Evolutionary conservation across 2,888 invertebrate genomes (phyloP).

Genomic region (Germaria angustata): DNA sequence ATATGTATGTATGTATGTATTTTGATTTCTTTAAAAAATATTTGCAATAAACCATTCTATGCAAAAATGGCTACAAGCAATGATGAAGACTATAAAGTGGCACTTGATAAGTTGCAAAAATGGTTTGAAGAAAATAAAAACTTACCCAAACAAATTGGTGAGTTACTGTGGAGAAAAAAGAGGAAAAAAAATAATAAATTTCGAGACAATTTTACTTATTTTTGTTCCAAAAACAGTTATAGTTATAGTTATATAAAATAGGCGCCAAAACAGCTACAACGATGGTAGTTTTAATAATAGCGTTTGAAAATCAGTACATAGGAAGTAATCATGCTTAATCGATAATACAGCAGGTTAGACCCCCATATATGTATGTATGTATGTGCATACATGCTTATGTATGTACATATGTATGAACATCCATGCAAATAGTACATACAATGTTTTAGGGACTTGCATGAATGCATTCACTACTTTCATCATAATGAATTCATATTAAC

Average conservation of each 20-base stretch:
- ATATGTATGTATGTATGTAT: too few relatives aligned
- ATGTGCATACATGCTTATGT: too few relatives aligned
- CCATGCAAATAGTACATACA: too few relatives aligned
- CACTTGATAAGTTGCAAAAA: constrained; percentile 71
- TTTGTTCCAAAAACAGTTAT: not conserved
- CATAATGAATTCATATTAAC: too few relatives aligned
- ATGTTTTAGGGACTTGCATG: too few relatives aligned
- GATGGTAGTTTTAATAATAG: constrained; percentile 12
- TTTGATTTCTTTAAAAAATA: not conserved
- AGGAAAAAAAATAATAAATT: not conserved
- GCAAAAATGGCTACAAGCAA: constrained; percentile 20
- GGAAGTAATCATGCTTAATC: constrained; percentile 31
- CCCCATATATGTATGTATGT: too few relatives aligned
- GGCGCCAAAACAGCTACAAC: constrained; percentile 35
- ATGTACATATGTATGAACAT: too few relatives aligned
- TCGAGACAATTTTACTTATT: not conserved
- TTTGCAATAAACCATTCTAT: not conserved
- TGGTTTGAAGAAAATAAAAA: constrained; percentile 74
- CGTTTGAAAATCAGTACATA: too few relatives aligned
- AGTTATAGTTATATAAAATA: not conserved
- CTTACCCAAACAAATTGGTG: constrained; percentile 74
- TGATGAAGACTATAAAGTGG: constrained; percentile 68
- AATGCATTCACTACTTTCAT: too few relatives aligned
- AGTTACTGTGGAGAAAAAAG: constrained; percentile 5
- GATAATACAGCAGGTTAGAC: constrained; percentile 20